Percentiles rank a stretch among this genome's conserved stretches.
Evolutionary conservation across 2,113 vertebrate genomes (phyloP).

Genomic region (Suncus etruscus): DNA sequence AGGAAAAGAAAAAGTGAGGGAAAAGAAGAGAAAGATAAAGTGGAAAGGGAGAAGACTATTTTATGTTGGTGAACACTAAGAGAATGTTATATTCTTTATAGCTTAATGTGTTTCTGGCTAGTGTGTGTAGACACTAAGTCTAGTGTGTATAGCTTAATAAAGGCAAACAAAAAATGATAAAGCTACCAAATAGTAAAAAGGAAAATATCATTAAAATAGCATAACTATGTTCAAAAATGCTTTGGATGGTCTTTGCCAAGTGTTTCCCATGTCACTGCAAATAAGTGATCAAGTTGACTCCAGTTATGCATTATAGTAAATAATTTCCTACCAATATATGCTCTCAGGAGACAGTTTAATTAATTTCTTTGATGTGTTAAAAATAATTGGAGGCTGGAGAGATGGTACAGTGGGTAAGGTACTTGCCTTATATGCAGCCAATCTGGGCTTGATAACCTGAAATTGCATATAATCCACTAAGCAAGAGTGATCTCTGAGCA

Average conservation of each 20-base stretch:
- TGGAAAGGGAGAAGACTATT: neutral
- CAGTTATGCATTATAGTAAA: neutral
- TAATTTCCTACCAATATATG: neutral
- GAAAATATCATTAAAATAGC: conserved; percentile 21
- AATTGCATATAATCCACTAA: no score
- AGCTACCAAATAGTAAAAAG: conserved; percentile 50
- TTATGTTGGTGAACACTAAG: neutral
- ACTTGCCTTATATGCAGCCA: no score
- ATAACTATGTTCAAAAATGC: neutral
- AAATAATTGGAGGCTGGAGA: neutral
- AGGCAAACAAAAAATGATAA: conserved; percentile 45
- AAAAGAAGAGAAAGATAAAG: neutral
- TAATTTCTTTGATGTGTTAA: conserved; percentile 33
- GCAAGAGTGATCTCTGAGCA: no score
- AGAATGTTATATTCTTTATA: neutral
- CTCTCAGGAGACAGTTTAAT: neutral
- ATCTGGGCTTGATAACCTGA: no score
- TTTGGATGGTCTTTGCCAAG: neutral
- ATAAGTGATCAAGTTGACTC: neutral
- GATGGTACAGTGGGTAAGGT: no score
- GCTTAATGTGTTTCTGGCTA: neutral
- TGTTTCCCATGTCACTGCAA: neutral
- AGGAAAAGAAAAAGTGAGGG: neutral
- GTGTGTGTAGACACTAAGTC: neutral
- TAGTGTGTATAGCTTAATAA: neutral